phyloP scores from a whole-genome alignment of 2,888 invertebrate species.

The Rhimphoctona megacephalus region DNA sequence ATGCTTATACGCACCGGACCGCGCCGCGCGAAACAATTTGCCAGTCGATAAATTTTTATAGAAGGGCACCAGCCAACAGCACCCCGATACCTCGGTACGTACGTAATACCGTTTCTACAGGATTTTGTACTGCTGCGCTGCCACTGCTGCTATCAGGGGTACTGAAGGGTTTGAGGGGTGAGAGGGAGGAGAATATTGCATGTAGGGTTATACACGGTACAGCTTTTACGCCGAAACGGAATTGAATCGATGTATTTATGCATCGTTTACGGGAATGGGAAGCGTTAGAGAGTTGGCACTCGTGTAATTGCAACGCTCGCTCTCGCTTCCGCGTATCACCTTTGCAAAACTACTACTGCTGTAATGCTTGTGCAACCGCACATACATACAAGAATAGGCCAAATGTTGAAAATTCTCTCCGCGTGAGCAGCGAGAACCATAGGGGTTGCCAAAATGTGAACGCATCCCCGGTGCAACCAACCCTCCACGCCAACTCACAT shows the following conservation, averaged over 20 bases:
- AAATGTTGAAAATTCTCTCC: slow-evolving; percentile 75
- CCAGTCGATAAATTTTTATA: slow-evolving; percentile 85
- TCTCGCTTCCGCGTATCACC: slow-evolving; percentile 63
- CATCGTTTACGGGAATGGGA: slow-evolving; percentile 81
- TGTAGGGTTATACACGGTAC: slow-evolving; percentile 48
- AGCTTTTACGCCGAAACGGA: slow-evolving; percentile 82
- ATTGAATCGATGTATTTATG: slow-evolving; percentile 85
- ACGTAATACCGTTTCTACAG: slow-evolving; percentile 56
- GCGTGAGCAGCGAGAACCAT: slow-evolving; percentile 57
- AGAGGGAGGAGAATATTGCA: background rate
- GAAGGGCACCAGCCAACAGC: slow-evolving; percentile 73
- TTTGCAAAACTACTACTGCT: slow-evolving; percentile 40
- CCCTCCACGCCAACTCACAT: slow-evolving; percentile 3
- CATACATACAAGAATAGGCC: slow-evolving; percentile 29
- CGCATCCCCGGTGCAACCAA: slow-evolving; percentile 54
- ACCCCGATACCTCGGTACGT: slow-evolving; percentile 53
- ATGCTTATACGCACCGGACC: slow-evolving; percentile 77
- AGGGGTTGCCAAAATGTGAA: slow-evolving; percentile 67
- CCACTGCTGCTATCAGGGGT: background rate
- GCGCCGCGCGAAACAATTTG: slow-evolving; percentile 84
- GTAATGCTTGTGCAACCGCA: slow-evolving; percentile 34
- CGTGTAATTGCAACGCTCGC: slow-evolving; percentile 81
- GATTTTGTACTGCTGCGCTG: slow-evolving; percentile 26
- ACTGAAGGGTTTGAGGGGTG: slow-evolving; percentile 9
- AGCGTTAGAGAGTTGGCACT: slow-evolving; percentile 81